These are phyloP conservation scores for Perca fluviatilis DNA, from an alignment of 2,113 vertebrate species.

Conservation along the genomic window DNA sequence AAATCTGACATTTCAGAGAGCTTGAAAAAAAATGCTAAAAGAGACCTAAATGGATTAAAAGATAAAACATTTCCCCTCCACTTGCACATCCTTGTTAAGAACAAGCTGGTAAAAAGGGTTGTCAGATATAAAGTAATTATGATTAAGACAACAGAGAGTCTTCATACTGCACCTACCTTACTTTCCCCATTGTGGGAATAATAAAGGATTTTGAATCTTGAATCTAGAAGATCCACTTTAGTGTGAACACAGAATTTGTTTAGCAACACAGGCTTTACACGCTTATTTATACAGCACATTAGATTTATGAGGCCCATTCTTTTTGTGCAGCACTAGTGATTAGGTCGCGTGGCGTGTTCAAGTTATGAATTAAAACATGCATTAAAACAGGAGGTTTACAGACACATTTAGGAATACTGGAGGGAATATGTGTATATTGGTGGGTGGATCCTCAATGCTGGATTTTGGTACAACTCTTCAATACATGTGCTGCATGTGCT, in stretches of 20 bases:
- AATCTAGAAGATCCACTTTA: neutral
- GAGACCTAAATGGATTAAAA: conserved; percentile 8
- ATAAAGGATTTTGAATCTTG: too few species aligned
- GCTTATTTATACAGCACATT: conserved; percentile 11
- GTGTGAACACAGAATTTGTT: conserved; percentile 8
- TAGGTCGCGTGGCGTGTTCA: conserved; percentile 19
- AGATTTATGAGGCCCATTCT: conserved; percentile 30
- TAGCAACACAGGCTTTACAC: conserved; percentile 3
- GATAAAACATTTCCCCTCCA: conserved; percentile 5
- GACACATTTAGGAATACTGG: neutral
- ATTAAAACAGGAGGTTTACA: conserved; percentile 10
- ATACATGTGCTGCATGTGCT: conserved; percentile 31
- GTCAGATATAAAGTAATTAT: conserved; percentile 2
- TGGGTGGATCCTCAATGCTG: neutral
- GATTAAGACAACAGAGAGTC: conserved; percentile 31
- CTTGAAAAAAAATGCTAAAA: conserved; percentile 21
- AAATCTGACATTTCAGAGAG: conserved; percentile 26
- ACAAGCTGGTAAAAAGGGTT: neutral
- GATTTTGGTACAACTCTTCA: conserved; percentile 28
- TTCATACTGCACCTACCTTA: conserved; percentile 12
- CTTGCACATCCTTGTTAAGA: conserved; percentile 12
- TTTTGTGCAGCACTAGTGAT: conserved; percentile 64
- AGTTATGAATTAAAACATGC: conserved; percentile 38
- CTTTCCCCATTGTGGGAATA: too few species aligned
- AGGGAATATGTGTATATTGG: conserved; percentile 11